phyloP scores from a whole-genome alignment of 2,888 invertebrate genomes.

The Onchidella celtica region DNA sequence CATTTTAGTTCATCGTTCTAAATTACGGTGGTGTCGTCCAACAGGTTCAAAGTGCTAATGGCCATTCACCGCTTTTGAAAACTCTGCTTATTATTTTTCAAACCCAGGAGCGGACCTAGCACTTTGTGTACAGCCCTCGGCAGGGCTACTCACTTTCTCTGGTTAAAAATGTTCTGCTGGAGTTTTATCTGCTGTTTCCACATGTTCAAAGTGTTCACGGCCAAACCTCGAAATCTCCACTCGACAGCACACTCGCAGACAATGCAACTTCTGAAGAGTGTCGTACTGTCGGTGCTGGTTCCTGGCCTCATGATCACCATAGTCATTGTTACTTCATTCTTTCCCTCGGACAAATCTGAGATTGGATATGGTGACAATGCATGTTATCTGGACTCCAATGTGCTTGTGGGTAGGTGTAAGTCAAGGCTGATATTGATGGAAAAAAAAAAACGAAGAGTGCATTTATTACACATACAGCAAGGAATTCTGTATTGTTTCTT shows the following conservation, averaged over 20 bases:
- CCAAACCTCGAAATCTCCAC: neutral
- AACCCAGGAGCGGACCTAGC: too few species aligned
- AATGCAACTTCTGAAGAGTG: neutral
- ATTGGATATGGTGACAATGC: constrained; percentile 17
- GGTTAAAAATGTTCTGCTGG: constrained; percentile 35
- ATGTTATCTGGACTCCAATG: constrained; percentile 6
- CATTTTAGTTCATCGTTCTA: neutral
- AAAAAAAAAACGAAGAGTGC: too few species aligned
- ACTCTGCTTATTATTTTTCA: too few species aligned
- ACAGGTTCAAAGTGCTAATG: too few species aligned
- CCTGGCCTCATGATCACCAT: constrained; percentile 2
- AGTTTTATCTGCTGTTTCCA: constrained; percentile 33
- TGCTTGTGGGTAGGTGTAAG: constrained; percentile 12
- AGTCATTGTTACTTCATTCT: neutral
- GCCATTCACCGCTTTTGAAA: too few species aligned
- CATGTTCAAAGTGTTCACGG: constrained; percentile 35
- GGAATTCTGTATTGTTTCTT: too few species aligned
- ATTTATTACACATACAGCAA: too few species aligned
- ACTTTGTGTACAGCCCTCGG: neutral
- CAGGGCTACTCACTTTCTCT: constrained; percentile 25
- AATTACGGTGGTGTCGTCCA: too few species aligned
- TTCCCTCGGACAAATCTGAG: neutral
- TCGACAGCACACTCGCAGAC: neutral
- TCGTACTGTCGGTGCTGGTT: neutral
- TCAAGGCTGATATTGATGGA: too few species aligned